phyloP scores from a whole-genome alignment of 2,113 vertebrate species.

The Toxotes chatareus region DNA sequence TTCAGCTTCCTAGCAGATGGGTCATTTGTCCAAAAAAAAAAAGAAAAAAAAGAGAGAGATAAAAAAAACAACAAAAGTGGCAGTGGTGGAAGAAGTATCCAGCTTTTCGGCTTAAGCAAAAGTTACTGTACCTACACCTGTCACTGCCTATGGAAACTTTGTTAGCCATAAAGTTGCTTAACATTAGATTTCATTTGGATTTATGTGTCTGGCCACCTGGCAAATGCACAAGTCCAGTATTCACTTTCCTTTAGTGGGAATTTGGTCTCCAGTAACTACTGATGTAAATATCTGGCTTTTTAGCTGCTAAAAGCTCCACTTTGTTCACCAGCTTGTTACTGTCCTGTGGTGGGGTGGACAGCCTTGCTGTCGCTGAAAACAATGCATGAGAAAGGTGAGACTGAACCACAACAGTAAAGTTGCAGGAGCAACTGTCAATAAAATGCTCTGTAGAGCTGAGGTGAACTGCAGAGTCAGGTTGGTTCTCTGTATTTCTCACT shows the following conservation, averaged over 20 bases:
- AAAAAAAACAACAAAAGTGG: too few species aligned
- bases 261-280: neutral
- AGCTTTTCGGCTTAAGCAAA: neutral
- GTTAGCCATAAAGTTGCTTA: neutral
- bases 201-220: neutral
- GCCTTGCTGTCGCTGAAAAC: too few species aligned
- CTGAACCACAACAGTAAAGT: too few species aligned
- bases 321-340: neutral
- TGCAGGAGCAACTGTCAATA: too few species aligned
- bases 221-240: neutral
- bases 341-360: too few species aligned
- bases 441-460: too few species aligned
- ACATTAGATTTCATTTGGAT: neutral
- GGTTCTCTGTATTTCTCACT: too few species aligned
- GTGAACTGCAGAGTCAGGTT: too few species aligned
- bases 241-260: neutral
- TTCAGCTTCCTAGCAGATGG: slow-evolving; percentile 77
- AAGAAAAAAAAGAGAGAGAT: neutral
- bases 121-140: slow-evolving; percentile 26
- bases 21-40: neutral
- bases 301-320: neutral
- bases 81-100: neutral
- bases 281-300: neutral
- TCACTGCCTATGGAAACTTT: neutral
- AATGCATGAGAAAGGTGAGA: too few species aligned